Base-by-base conservation (phyloP, 1,140 invertebrate genomes). In the Heliconius hewitsoni region DNA sequence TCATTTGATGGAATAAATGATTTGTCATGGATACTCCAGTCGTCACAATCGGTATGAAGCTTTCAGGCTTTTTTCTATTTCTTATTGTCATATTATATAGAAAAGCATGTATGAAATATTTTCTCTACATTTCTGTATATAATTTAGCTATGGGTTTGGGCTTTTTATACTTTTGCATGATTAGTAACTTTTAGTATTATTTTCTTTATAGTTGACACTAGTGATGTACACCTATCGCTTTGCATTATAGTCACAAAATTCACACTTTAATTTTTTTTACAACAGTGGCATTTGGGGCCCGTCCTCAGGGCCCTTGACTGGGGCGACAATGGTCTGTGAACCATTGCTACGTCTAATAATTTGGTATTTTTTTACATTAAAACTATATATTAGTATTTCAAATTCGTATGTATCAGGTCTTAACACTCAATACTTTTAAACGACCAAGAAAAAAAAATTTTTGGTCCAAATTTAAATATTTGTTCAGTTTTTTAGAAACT, bases 21-120 rank as follows among this genome's bases (percentile, higher is more conserved):
- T 84, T 90, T 86, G 81, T 85, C 66, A 86, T 77, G 70, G 70
- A 77, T 34, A 79, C 42, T 79, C 39, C 72, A 23, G 71, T 74
- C 76, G 86, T 94, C 92, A 94, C 92, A 94, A 94, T 94, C 92
- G 85, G 77, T 90, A 88, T 85, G 89, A 91, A 91, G 92, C 92
- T 94, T 94, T 94, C 91, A 93, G 84, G 89, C 89, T 86, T 83
- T 82, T 77, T 23, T 79, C 39, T 52, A 34, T 27, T 76, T 73
- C 42, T 66, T 27, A 23, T 30, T 66, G 60, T 23, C 60, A 34
- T 42, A 19, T 23, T 77, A 39, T 72, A 46, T 79, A 23, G 73
- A 80, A 85, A 91, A 91, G 91, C 91, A 92, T 93, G 91, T 92
- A 91, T 91, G 89, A 88, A 90, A 87, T 89, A 85, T 76, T 82